Conservation (phyloP, 2,888 invertebrate genomes). For the Pandemis corylana region DNA sequence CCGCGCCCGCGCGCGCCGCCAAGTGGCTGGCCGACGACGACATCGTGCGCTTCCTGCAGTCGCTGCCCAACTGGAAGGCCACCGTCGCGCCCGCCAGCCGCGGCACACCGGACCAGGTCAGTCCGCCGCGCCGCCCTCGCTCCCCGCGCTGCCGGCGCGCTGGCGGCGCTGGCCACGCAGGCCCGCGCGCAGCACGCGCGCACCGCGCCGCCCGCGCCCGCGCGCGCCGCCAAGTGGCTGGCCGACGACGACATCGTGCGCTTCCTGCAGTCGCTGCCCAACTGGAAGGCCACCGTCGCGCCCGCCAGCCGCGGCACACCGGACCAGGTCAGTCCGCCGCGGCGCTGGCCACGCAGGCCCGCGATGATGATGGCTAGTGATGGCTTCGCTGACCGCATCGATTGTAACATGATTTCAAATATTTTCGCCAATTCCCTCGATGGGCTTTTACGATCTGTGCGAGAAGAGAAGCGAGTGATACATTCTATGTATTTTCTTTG, state of each 20-base stretch:
- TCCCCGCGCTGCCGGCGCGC: conserved; percentile 50
- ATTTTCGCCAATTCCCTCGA: too few species aligned
- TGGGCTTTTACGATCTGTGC: too few species aligned
- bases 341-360: conserved; percentile 56
- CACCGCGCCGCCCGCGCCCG: conserved; percentile 51
- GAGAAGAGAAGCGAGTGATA: too few species aligned
- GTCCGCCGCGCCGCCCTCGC: conserved; percentile 49
- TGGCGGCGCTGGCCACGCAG: conserved; percentile 55
- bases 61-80: conserved; percentile 73
- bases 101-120: not conserved
- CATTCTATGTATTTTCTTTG: too few species aligned
- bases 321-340: conserved; percentile 29
- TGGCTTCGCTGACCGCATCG: too few species aligned
- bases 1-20: conserved; percentile 55
- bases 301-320: conserved; percentile 17
- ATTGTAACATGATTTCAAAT: too few species aligned
- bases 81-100: conserved; percentile 46
- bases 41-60: conserved; percentile 96
- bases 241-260: conserved; percentile 98
- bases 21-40: conserved; percentile 96
- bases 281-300: conserved; percentile 61
- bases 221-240: conserved; percentile 85
- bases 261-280: conserved; percentile 90
- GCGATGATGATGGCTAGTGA: too few species aligned
- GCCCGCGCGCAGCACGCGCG: conserved; percentile 50